Base-by-base conservation (phyloP, 2,113 vertebrate species). In the Ammodramus savannarum region DNA sequence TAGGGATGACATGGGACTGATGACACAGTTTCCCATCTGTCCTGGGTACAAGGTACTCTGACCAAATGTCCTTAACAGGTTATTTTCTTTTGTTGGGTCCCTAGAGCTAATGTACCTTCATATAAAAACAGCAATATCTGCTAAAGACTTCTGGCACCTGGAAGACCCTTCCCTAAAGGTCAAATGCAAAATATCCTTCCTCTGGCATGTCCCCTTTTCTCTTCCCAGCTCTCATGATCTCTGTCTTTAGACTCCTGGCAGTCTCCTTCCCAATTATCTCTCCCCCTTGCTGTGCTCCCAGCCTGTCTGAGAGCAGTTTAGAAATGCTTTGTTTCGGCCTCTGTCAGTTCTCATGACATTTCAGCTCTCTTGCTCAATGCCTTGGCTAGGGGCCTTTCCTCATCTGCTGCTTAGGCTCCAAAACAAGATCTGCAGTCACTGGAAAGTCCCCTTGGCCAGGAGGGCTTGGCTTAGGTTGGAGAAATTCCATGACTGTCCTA, bases 361-460 rank as follows among this genome's bases (percentile, higher is more conserved):
- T 93, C 5, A 3, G 15, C 43, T 79, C 67, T 88, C 76, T 95
- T 97, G 89, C 90, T 63, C 82, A 94, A 93, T 58, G 34, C 10
- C 39, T 96, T 93, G 93, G 94, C 91, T 94, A 13, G 3, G 13
- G 10, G 76, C 38, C 41, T 67, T 76, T 62, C 54, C 38, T 52
- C 0, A 8, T 38, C 38, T 79, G 34, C 29, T 71, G 16, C n/a
- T 79, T 66, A 18, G 46, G 43, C 81, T 82, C 71, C 1, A 6
- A 62, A 46, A 38, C 66, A 85, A 94, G 54, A 54, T 57, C 69
- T 73, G 43, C 54, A 73, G 49, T 62, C 49, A 62, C 23, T 87
- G 91, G 91, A 85, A 96, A 96, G 85, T 87, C 87, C 95, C 94
- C 8, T 89, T 89, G 81, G 61, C 58, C 27, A 46, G 49, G 20